These are phyloP conservation scores for Urophycis tenuis DNA, from an alignment of 2,797 vertebrate genomes.

Conservation along the genomic window DNA sequence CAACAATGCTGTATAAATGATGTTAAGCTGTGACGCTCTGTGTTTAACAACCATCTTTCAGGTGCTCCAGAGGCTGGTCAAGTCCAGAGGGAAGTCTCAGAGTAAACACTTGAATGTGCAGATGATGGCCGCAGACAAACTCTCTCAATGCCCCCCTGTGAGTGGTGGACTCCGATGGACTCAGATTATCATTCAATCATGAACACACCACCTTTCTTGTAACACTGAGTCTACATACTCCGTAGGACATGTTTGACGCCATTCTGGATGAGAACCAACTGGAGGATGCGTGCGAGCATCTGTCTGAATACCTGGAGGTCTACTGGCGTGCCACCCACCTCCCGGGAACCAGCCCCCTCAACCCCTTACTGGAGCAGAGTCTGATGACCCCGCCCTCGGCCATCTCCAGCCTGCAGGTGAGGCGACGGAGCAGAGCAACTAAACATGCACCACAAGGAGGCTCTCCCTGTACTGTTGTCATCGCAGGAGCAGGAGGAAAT, in stretches of 20 bases:
- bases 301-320: constrained; percentile 90
- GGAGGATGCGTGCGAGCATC: constrained; percentile 90
- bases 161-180: constrained; percentile 50
- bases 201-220: background rate
- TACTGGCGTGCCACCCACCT: constrained; percentile 94
- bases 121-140: constrained; percentile 94
- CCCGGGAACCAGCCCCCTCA: constrained; percentile 71
- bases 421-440: background rate
- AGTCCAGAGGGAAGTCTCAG: constrained; percentile 95
- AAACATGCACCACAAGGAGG: background rate
- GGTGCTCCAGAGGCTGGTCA: constrained; percentile 92
- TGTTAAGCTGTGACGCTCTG: background rate
- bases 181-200: background rate
- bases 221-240: background rate
- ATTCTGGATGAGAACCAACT: constrained; percentile 96
- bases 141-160: constrained; percentile 92
- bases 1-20: background rate
- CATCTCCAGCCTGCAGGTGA: constrained; percentile 86
- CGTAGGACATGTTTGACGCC: constrained; percentile 90
- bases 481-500: background rate
- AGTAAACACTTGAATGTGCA: constrained; percentile 96
- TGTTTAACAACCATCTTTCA: constrained; percentile 38
- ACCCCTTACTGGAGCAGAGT: constrained; percentile 74
- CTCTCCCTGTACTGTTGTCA: background rate
- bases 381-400: constrained; percentile 79